Evolutionary conservation across 2,797 vertebrate genomes (phyloP).

Genomic region (Phylloscopus collybita): DNA sequence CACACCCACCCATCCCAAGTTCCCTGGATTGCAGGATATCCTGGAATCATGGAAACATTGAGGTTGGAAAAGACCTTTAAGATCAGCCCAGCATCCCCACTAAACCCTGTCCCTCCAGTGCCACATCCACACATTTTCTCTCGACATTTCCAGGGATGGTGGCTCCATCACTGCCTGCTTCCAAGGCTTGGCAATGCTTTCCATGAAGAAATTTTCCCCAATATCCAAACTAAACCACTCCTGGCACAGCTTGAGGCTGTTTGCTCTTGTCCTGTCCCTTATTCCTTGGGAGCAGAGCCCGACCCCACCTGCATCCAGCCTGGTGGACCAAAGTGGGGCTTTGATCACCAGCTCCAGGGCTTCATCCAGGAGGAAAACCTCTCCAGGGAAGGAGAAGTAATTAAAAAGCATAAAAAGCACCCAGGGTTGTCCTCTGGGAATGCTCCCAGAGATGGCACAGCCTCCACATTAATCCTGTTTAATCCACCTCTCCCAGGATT

Average conservation of each 20-base stretch:
- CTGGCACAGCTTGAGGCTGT: fast-evolving
- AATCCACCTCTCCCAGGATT: not conserved
- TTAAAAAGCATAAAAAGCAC: not conserved
- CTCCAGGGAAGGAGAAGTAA: not conserved
- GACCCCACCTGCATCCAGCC: not conserved
- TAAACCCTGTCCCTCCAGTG: not conserved
- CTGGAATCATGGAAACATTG: not conserved
- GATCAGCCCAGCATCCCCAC: not conserved
- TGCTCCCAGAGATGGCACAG: not conserved
- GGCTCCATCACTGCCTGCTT: not conserved
- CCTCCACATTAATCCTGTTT: not conserved
- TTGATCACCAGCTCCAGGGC: fast-evolving
- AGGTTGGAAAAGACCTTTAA: not conserved
- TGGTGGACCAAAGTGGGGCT: not conserved
- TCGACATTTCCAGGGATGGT: not conserved
- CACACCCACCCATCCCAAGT: not conserved
- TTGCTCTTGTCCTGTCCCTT: not conserved
- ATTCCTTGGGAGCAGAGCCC: not conserved
- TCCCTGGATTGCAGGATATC: not conserved
- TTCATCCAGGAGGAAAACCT: not conserved
- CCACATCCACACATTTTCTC: not conserved
- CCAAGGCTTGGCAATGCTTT: not conserved
- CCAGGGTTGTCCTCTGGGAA: not conserved
- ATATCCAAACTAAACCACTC: not conserved
- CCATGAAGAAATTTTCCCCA: not conserved